phyloP scores from a whole-genome alignment of 2,888 invertebrate genomes.

The Bibio marci region DNA sequence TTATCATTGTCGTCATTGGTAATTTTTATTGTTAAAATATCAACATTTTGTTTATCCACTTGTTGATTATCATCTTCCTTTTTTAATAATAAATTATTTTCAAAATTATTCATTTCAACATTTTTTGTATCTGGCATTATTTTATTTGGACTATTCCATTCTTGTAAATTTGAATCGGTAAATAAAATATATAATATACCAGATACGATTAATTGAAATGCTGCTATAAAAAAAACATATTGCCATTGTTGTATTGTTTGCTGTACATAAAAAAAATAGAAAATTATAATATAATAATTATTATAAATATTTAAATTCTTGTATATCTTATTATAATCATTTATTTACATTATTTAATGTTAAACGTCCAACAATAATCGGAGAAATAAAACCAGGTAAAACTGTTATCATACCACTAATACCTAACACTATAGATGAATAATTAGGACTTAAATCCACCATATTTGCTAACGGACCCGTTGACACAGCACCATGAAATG shows the following conservation, averaged over 20 bases:
- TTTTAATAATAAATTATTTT: too few relatives aligned
- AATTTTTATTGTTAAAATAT: too few relatives aligned
- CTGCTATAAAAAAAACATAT: conserved; percentile 38
- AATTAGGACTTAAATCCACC: conserved; percentile 1
- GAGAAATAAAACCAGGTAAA: conserved; percentile 34
- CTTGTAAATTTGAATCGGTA: too few relatives aligned
- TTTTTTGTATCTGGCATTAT: too few relatives aligned
- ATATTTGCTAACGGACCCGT: not conserved
- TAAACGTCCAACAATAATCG: conserved; percentile 34
- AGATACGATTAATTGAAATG: conserved; percentile 10
- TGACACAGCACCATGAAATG: conserved; percentile 35
- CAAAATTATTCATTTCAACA: too few relatives aligned
- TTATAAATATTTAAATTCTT: too few relatives aligned
- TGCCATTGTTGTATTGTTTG: conserved; percentile 44
- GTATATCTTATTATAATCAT: too few relatives aligned
- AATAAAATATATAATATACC: too few relatives aligned
- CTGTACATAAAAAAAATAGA: conserved; percentile 23
- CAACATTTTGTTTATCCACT: too few relatives aligned
- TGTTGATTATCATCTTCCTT: too few relatives aligned
- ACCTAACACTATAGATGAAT: conserved; percentile 28
- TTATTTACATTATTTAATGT: conserved; percentile 30
- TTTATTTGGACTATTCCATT: not conserved
- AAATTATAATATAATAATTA: not conserved
- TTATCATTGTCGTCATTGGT: too few relatives aligned
- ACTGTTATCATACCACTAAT: conserved; percentile 32